Evolutionary conservation across 2,888 invertebrate species (phyloP), one percentile per base, ranked within the genome.

Genomic region (Parnassius orleans): DNA sequence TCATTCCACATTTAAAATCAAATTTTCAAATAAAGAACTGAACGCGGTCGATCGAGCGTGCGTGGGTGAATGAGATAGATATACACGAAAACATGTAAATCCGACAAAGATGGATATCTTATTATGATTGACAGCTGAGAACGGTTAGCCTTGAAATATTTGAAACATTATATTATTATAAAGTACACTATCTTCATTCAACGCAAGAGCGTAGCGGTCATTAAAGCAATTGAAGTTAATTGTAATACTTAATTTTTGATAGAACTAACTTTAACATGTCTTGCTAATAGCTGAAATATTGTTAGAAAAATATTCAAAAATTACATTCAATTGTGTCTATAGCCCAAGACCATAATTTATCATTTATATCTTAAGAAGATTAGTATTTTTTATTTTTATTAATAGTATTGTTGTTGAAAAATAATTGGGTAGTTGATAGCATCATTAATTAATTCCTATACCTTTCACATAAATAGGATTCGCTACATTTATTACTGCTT

Each of bases 51-150:
- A 89, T 90, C 84, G 84, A 76, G 80, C 43, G 50, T 53, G 15
- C 81, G 79, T 78, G 80, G 79, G 77, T 53, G 69, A 80, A 82
- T 65, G 83, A 80, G 84, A 87, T 61, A 70, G 76, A 75, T 63
- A 70, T 75, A 83, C 70, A 72, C 70, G 65, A 70, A 72, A 74
- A 76, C 76, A 75, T 75, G 78, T 80, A 77, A 72, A 81, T 76
- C 74, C 73, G 85, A 90, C 74, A 79, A 84, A 85, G 90, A 88
- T 76, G 76, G 84, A 83, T 84, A 87, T 84, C 86, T 87, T 90
- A 90, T 90, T 90, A 91, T 91, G 91, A 91, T 91, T 91, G 91
- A 91, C 91, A 91, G 91, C 89, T 91, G 87, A 90, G 90, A 90
- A 90, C 90, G 90, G 90, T 90, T 90, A 89, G 87, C 91, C 91